These are phyloP conservation scores for Lycodopsis pacificus DNA, from an alignment of 2,797 vertebrate genomes.

Conservation along the genomic window DNA sequence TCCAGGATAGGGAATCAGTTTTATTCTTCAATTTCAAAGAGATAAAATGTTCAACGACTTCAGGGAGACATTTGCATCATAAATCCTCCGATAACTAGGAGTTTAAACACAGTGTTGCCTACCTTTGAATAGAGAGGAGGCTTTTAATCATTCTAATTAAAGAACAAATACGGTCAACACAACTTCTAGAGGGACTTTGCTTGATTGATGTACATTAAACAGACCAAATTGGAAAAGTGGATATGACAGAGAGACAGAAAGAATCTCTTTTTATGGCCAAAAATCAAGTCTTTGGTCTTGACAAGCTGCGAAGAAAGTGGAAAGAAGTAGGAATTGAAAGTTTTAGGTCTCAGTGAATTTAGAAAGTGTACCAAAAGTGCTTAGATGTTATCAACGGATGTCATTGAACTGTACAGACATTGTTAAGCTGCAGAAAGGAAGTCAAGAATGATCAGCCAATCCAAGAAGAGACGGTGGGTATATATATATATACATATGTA, in stretches of 20 bases:
- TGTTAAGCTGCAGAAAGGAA: neutral
- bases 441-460: neutral
- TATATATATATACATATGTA: neutral
- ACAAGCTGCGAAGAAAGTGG: constrained; percentile 35
- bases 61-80: constrained; percentile 54
- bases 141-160: constrained; percentile 46
- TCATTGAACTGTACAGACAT: no score
- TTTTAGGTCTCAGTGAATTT: constrained; percentile 17
- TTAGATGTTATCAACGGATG: no score
- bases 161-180: constrained; percentile 25
- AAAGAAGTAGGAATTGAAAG: constrained; percentile 19
- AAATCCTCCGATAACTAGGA: constrained; percentile 55
- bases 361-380: neutral
- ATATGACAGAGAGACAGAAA: constrained; percentile 11
- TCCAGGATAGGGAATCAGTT: constrained; percentile 52
- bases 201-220: constrained; percentile 33
- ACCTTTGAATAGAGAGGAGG: constrained; percentile 44
- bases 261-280: constrained; percentile 19
- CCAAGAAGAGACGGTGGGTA: neutral
- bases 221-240: constrained; percentile 15
- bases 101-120: constrained; percentile 32
- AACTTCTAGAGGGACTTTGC: constrained; percentile 24
- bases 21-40: constrained; percentile 67
- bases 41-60: constrained; percentile 59
- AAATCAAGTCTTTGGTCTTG: constrained; percentile 39